These are phyloP conservation scores for Pseudochirops corinnae DNA, from an alignment of 2,797 vertebrate genomes.

Conservation along the genomic window DNA sequence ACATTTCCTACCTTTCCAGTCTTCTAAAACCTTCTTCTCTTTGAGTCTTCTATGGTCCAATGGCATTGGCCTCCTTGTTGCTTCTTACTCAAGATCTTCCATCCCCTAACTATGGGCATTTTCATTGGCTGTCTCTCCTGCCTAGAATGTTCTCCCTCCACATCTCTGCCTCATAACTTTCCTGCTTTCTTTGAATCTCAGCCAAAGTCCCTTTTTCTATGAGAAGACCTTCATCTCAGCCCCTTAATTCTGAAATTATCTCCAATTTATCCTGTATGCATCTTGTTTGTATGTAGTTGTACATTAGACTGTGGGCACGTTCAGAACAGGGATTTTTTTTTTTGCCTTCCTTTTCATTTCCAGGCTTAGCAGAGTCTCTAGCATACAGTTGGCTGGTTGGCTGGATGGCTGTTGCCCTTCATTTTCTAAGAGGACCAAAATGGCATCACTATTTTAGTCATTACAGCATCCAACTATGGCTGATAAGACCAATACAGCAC, in stretches of 20 bases:
- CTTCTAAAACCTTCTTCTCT: too few relatives aligned
- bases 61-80: too few relatives aligned
- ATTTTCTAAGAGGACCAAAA: too few relatives aligned
- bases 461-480: too few relatives aligned
- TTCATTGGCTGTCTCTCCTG: background rate
- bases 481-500: too few relatives aligned
- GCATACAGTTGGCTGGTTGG: background rate
- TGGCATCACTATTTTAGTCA: too few relatives aligned
- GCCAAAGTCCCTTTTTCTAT: background rate
- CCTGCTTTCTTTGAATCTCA: background rate
- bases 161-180: background rate
- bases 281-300: background rate
- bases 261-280: background rate
- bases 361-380: background rate
- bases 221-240: background rate
- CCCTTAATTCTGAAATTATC: background rate
- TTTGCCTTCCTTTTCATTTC: background rate
- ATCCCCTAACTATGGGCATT: too few relatives aligned
- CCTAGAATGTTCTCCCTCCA: background rate
- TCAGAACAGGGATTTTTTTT: background rate
- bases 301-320: background rate
- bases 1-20: too few relatives aligned
- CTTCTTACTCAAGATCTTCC: too few relatives aligned
- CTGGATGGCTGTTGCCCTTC: too few relatives aligned
- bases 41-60: too few relatives aligned